These are phyloP conservation scores for Phrynosoma platyrhinos DNA, from an alignment of 2,113 vertebrate genomes.

Conservation along the genomic window DNA sequence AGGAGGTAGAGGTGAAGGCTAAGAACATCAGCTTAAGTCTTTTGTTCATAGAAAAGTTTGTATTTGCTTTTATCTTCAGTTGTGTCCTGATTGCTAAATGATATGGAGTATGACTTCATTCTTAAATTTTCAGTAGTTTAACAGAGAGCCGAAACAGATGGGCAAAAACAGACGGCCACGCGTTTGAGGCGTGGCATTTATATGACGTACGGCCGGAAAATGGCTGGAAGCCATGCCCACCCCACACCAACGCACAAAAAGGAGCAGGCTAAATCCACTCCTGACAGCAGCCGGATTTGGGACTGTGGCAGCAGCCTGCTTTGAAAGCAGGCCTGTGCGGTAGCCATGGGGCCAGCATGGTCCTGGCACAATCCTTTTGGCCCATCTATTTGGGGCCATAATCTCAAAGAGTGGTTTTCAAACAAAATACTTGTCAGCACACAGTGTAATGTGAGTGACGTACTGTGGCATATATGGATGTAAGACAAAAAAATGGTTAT, in stretches of 20 bases:
- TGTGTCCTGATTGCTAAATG: neutral
- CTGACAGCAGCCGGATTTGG: too few relatives aligned
- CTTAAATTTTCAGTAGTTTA: neutral
- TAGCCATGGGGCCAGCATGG: too few relatives aligned
- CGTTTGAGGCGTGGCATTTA: too few relatives aligned
- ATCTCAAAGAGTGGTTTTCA: neutral
- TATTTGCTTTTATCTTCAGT: neutral
- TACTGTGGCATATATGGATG: neutral
- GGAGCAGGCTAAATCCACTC: too few relatives aligned
- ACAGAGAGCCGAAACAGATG: too few relatives aligned
- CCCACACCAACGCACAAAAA: too few relatives aligned
- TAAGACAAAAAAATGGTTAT: neutral
- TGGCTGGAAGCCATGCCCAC: too few relatives aligned
- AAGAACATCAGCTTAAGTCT: neutral
- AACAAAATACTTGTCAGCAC: neutral
- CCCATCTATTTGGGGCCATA: neutral
- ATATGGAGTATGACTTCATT: neutral
- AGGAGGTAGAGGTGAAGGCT: neutral
- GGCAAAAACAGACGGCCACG: too few relatives aligned
- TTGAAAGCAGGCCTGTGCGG: too few relatives aligned
- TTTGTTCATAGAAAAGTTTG: neutral
- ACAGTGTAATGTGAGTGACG: neutral
- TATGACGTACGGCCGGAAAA: neutral
- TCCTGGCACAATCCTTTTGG: too few relatives aligned
- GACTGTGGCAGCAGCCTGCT: too few relatives aligned